Conservation (phyloP, 1,140 invertebrate species). For the Drosophila takahashii region DNA sequence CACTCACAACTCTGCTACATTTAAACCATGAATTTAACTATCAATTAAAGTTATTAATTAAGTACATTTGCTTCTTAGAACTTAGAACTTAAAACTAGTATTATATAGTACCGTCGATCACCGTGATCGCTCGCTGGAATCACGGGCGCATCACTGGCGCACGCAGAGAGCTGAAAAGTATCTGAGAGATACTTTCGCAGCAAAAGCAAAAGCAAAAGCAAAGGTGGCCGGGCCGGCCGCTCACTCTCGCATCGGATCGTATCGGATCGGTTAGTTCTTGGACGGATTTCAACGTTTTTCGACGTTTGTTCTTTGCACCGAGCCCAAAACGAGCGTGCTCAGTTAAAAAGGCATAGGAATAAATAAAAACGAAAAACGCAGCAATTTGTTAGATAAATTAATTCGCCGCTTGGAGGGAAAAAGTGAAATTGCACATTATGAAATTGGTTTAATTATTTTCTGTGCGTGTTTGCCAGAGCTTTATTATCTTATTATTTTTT, state of each 20-base stretch:
- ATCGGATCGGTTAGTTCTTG: constrained; percentile 58
- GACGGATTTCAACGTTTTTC: constrained; percentile 54
- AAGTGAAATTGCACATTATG: constrained; percentile 14
- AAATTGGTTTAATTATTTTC: constrained; percentile 14
- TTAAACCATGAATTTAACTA: no score
- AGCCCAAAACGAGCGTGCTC: background rate
- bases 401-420: constrained; percentile 4
- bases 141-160: constrained; percentile 9
- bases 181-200: constrained; percentile 33
- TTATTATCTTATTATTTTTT: constrained; percentile 35
- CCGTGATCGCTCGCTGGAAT: background rate
- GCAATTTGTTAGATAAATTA: constrained; percentile 13
- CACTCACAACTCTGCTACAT: no score
- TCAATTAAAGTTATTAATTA: no score
- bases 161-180: constrained; percentile 16
- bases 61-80: no score
- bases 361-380: constrained; percentile 1
- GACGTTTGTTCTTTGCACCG: constrained; percentile 48
- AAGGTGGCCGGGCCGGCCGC: constrained; percentile 16
- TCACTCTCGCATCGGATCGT: constrained; percentile 4
- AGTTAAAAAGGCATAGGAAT: background rate
- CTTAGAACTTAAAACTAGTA: no score
- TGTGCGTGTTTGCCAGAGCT: constrained; percentile 20
- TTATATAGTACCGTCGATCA: background rate
- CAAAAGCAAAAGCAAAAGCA: constrained; percentile 8